These are phyloP conservation scores for Campylorhamphus procurvoides DNA, from an alignment of 2,113 vertebrate species.

Conservation along the genomic window DNA sequence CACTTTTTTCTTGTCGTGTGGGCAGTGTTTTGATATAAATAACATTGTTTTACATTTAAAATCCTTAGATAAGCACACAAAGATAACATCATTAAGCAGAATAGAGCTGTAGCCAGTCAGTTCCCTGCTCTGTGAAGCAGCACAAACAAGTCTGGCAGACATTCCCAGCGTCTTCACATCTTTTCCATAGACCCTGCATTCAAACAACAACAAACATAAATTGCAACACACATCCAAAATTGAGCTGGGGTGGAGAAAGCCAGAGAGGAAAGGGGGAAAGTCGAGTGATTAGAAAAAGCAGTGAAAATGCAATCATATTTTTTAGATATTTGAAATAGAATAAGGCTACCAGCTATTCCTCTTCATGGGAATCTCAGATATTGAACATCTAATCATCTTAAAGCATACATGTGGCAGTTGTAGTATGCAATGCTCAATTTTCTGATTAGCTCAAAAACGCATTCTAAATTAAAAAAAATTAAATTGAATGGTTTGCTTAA, in stretches of 20 bases:
- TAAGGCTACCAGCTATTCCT: not conserved
- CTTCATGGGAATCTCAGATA: not conserved
- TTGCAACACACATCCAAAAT: not conserved
- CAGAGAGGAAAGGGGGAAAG: not conserved
- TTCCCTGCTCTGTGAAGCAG: not conserved
- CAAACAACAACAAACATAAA: not conserved
- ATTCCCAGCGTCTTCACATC: not conserved
- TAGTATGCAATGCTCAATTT: not conserved
- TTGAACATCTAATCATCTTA: constrained; percentile 24
- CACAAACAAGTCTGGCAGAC: not conserved
- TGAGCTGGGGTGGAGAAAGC: not conserved
- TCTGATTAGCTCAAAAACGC: constrained; percentile 1
- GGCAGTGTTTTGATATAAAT: not conserved
- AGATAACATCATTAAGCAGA: not conserved
- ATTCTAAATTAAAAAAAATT: constrained; percentile 12
- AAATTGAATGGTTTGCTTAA: constrained; percentile 1
- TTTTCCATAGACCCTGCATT: not conserved
- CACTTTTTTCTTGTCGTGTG: not conserved
- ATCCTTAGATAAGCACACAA: not conserved
- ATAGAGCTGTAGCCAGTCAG: not conserved
- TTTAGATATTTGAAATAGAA: not conserved
- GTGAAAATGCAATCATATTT: not conserved
- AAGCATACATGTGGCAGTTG: not conserved
- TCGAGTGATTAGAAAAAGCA: not conserved
- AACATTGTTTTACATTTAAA: not conserved